Evolutionary conservation across 92 coral and sea anemone genomes (phyloP).

Genomic region (Pocillopora meandrina): DNA sequence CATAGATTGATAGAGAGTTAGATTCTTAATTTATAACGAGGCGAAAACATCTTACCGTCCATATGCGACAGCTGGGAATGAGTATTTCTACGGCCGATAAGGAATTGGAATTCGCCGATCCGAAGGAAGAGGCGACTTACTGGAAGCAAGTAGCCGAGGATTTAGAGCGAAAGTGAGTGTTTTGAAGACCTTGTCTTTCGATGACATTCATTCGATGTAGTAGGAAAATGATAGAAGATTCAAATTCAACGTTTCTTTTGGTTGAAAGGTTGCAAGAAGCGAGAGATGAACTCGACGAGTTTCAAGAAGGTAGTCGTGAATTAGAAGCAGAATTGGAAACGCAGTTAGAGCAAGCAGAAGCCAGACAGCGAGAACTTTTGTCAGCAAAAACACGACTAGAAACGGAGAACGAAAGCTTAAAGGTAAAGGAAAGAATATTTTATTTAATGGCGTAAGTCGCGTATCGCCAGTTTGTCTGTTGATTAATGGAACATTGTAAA

Average conservation of each 20-base stretch:
- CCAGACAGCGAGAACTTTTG: conserved; percentile 95
- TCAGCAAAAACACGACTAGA: conserved; percentile 93
- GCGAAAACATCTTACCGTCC: conserved; percentile 62
- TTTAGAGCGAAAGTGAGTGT: conserved; percentile 93
- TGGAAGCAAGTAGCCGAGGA: conserved; percentile 98
- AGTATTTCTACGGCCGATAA: conserved; percentile 89
- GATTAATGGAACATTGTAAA: conserved; percentile 44
- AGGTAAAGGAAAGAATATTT: conserved; percentile 58
- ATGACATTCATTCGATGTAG: conserved; percentile 6
- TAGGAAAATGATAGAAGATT: conserved; percentile 20
- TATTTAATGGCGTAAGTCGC: not conserved
- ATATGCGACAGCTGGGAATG: conserved; percentile 99
- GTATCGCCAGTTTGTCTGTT: conserved; percentile 28
- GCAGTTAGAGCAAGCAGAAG: conserved; percentile 99
- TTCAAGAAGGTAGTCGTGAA: conserved; percentile 99
- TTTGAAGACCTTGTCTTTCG: conserved; percentile 12
- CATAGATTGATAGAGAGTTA: conserved; percentile 23
- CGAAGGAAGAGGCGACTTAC: conserved; percentile 99
- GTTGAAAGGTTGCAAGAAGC: conserved; percentile 94
- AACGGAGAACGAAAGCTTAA: conserved; percentile 92
- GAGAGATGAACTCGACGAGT: conserved; percentile 98
- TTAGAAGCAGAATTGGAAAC: conserved; percentile 97
- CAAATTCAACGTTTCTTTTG: conserved; percentile 43
- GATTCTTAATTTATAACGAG: conserved; percentile 29
- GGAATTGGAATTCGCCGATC: conserved; percentile 99